Evolutionary conservation across 2,888 invertebrate species (phyloP), one percentile per base, ranked within the genome.

Genomic region (Sinelater perroti): DNA sequence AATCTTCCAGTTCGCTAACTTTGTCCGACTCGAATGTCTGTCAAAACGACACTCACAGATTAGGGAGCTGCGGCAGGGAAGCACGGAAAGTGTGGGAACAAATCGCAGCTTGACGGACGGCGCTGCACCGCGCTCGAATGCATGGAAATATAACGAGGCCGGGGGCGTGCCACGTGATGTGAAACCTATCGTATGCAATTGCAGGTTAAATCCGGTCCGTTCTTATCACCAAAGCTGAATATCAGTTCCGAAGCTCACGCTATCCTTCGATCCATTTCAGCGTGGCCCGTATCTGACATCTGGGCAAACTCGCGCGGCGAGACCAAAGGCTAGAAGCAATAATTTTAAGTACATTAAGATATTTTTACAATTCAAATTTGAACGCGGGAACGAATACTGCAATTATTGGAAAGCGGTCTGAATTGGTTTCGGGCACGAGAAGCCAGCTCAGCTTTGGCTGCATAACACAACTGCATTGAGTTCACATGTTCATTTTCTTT

Each of bases 1-100:
- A 49, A 49, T 60, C 55, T 64, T 64, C 64, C 64, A 62, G 62
- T 58, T 64, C 60, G 64, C 42, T 58, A 52, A 58, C 56, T 64
- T 45, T 55, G 55, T 60, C 55, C 60, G 38, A 62, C 58, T 53
- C 52, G 42, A 49, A 52, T 50, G 58, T 61, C 60, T 57, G 59
- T 62, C 62, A 64, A 56, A 62, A 50, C 46, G 60, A 51, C 51
- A 56, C 44, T 52, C 46, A 20, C 30, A 53, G 49, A 59, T 54
- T 54, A 54, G 59, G 59, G 54, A 30, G 17, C 26, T 46, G 44
- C 18, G 16, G 38, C 40, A 42, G 40, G 21, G 28, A 42, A 42
- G 21, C 21, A n/a, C 26, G 42, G 33, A 56, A 45, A 40, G 38
- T 50, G 44, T 45, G 56, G 28, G 47, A 49, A 49, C 24, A 8